Base-by-base conservation (phyloP, 1,140 invertebrate genomes). In the Gonatopus flavifemur region DNA sequence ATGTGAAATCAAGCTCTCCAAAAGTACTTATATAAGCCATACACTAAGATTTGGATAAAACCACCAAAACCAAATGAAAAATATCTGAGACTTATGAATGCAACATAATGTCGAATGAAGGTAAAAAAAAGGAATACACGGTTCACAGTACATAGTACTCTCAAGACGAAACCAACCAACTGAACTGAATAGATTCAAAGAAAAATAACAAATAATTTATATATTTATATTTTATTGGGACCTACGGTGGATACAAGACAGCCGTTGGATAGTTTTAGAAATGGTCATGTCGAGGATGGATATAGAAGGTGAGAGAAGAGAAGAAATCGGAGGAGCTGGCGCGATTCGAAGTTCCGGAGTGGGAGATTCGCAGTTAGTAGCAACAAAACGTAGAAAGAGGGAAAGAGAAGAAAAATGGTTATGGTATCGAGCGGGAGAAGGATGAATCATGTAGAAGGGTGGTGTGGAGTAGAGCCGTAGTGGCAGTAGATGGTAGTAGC, bases 181-280 rank as follows among this genome's bases (percentile, higher is more conserved):
- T n/a, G n/a, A n/a, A n/a, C n/a, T n/a, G n/a, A 21, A 41, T 15
- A 41, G 19, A 16, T 15, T 3, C 9, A 41, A 22, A 22, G 21
- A 9, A 20, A n/a, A 13, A 43, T 42, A n/a, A n/a, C n/a, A n/a
- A n/a, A n/a, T n/a, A n/a, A n/a, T n/a, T n/a, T n/a, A n/a, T n/a
- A n/a, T n/a, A n/a, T n/a, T n/a, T n/a, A n/a, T n/a, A n/a, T 46
- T 38, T 53, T 66, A 62, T 62, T 49, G 56, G 58, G 56, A 64
- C 64, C 66, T 61, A 57, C 61, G 59, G 61, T 73, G n/a, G n/a
- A 70, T 64, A 67, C 54, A 49, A 59, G 49, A 72, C 62, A 64
- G 64, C 67, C 54, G 44, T 69, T 61, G 59, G 68, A 66, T 69
- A 72, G 62, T 74, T 72, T 72, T 58, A 53, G 44, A 51, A 59